Evolutionary conservation across 2,113 vertebrate species (phyloP).

Genomic region (Odobenus rosmarus): DNA sequence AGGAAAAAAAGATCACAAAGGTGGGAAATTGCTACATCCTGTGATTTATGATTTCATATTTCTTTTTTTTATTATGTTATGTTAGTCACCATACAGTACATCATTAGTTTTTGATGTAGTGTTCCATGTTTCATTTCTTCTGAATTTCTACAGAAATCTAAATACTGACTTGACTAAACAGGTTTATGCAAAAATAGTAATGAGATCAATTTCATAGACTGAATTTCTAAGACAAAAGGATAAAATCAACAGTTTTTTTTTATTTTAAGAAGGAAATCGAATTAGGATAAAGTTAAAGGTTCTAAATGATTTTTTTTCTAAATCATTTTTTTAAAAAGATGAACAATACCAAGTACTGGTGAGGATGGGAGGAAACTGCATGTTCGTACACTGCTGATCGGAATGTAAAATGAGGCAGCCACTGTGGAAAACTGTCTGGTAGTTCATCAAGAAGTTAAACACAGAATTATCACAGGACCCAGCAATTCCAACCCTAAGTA

Average conservation of each 20-base stretch:
- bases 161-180: slow-evolving; percentile 7
- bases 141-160: slow-evolving; percentile 39
- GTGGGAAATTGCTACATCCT: background rate
- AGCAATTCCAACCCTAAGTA: slow-evolving; percentile 15
- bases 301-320: background rate
- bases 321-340: background rate
- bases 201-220: slow-evolving; percentile 15
- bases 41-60: slow-evolving; percentile 31
- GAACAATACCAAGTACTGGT: background rate
- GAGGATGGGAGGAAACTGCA: background rate
- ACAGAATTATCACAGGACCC: background rate
- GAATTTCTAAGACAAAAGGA: slow-evolving; percentile 24
- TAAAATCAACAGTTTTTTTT: slow-evolving; percentile 15
- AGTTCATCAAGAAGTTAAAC: slow-evolving; percentile 27
- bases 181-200: slow-evolving; percentile 27
- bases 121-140: background rate
- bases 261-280: slow-evolving; percentile 55
- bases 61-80: no score
- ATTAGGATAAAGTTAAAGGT: slow-evolving; percentile 18
- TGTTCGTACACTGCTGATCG: background rate
- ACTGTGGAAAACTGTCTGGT: slow-evolving; percentile 17
- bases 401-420: background rate
- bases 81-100: no score
- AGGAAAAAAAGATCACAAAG: background rate
- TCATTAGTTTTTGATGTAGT: no score